Percentiles rank a stretch among this genome's conserved stretches.
Conservation (phyloP, 2,888 invertebrate genomes). For the Mythimna vitellina region DNA sequence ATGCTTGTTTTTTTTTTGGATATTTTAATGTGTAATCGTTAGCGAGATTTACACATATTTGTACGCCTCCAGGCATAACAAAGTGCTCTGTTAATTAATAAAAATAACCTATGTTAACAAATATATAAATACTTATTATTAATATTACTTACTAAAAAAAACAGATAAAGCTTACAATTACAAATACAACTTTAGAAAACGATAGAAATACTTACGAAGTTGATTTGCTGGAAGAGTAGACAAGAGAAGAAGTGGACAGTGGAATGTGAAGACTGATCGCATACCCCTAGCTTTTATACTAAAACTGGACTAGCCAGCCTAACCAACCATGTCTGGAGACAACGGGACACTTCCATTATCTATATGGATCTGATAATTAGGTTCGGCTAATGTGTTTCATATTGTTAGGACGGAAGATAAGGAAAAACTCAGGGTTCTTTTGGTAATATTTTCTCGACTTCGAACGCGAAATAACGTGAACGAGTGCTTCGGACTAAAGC, state of each 20-base stretch:
- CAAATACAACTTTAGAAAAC: background rate
- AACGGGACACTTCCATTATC: slow-evolving; percentile 76
- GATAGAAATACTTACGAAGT: slow-evolving; percentile 67
- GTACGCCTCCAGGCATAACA: too few species aligned
- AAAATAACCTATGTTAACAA: too few species aligned
- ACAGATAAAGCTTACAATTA: background rate
- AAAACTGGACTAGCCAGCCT: slow-evolving; percentile 63
- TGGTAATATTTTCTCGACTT: background rate
- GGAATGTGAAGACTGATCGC: slow-evolving; percentile 71
- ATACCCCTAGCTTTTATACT: slow-evolving; percentile 77
- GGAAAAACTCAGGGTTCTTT: background rate
- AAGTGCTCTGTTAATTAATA: too few species aligned
- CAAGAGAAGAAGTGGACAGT: slow-evolving; percentile 52
- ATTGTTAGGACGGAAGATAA: slow-evolving; percentile 21
- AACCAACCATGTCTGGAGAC: slow-evolving; percentile 78
- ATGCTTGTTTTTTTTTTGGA: too few species aligned
- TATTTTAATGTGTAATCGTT: too few species aligned
- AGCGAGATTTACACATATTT: too few species aligned
- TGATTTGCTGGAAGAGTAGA: slow-evolving; percentile 59
- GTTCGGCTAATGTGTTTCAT: slow-evolving; percentile 56
- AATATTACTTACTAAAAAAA: background rate
- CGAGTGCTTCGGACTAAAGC: background rate
- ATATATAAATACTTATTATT: too few species aligned
- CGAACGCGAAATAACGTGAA: background rate
- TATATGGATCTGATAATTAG: slow-evolving; percentile 72